phyloP scores from a whole-genome alignment of 2,888 invertebrate species.

The Prenolepis imparis region DNA sequence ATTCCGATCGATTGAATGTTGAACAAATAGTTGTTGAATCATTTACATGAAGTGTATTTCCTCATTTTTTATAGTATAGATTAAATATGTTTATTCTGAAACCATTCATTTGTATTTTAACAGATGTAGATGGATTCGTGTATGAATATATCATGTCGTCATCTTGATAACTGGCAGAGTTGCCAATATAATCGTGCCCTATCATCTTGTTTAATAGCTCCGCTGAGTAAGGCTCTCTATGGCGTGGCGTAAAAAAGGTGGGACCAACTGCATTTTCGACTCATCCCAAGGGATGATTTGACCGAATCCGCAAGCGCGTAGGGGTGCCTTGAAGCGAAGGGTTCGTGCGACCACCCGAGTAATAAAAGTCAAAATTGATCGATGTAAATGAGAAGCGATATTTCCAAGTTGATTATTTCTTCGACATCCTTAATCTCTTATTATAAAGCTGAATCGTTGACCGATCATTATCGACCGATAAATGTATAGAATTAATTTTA shows the following conservation, averaged over 20 bases:
- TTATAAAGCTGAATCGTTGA: constrained; percentile 1
- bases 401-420: constrained; percentile 29
- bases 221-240: constrained; percentile 64
- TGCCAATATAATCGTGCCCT: constrained; percentile 73
- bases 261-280: constrained; percentile 64
- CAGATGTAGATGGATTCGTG: constrained; percentile 24
- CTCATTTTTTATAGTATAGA: neutral
- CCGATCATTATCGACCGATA: neutral
- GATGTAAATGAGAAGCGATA: constrained; percentile 58
- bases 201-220: constrained; percentile 78
- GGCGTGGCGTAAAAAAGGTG: constrained; percentile 52
- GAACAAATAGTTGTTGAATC: neutral
- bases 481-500: neutral
- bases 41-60: neutral
- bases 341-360: constrained; percentile 57
- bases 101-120: neutral
- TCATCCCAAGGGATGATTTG: constrained; percentile 78
- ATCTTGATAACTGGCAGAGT: constrained; percentile 37
- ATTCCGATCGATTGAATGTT: constrained; percentile 14
- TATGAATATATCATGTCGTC: neutral
- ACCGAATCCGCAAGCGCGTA: constrained; percentile 69
- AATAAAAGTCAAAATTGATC: constrained; percentile 73
- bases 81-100: constrained; percentile 21
- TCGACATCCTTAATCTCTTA: constrained; percentile 17
- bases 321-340: constrained; percentile 61